These are phyloP conservation scores for Vultur gryphus DNA, from an alignment of 2,797 vertebrate species.

Conservation along the genomic window DNA sequence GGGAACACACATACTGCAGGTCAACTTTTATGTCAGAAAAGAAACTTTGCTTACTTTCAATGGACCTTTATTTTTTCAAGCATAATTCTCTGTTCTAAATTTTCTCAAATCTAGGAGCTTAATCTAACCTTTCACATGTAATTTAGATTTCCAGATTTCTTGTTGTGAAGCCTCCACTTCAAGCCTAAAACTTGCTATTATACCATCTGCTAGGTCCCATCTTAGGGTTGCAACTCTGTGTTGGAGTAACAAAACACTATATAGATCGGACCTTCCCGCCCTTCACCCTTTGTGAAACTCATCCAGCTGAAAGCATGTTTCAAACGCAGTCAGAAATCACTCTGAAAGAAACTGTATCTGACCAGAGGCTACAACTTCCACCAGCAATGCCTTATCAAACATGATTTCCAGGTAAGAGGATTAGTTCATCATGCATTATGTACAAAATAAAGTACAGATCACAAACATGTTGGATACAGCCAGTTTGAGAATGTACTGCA, in stretches of 20 bases:
- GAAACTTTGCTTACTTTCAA: background rate
- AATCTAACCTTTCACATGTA: background rate
- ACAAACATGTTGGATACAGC: background rate
- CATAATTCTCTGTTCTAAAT: background rate
- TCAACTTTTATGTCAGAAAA: background rate
- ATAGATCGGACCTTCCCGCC: background rate
- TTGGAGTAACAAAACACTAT: background rate
- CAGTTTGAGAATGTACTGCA: background rate
- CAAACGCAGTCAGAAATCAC: background rate
- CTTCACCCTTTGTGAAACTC: background rate
- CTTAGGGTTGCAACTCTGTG: background rate
- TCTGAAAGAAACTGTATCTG: background rate
- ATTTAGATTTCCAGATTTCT: constrained; percentile 6
- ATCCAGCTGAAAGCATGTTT: background rate
- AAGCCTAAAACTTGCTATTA: background rate
- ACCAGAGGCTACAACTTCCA: background rate
- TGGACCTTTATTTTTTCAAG: background rate
- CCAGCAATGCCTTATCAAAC: background rate
- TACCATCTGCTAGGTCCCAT: background rate
- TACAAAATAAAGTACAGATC: background rate
- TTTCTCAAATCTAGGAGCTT: background rate
- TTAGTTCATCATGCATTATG: background rate
- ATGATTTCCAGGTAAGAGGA: constrained; percentile 14
- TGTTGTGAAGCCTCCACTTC: background rate
- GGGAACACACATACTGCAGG: background rate